These are phyloP conservation scores for Axis porcinus DNA, from an alignment of 2,113 vertebrate genomes.

Conservation along the genomic window DNA sequence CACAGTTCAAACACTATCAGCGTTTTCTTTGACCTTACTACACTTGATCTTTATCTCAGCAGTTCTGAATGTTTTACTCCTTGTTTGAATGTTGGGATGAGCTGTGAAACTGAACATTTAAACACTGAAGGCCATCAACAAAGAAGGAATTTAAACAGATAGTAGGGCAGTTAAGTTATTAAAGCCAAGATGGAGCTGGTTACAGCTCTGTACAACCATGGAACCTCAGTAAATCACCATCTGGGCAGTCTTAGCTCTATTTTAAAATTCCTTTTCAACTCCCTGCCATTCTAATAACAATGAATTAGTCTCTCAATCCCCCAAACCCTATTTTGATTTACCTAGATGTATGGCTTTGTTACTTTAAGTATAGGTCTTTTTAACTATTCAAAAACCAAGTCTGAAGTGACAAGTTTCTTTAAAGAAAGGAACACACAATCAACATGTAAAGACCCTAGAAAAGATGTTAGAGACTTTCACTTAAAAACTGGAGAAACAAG, in stretches of 20 bases:
- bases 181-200: neutral
- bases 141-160: neutral
- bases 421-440: neutral
- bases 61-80: neutral
- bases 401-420: neutral
- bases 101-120: neutral
- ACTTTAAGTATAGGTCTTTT: neutral
- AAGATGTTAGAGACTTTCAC: conserved; percentile 1
- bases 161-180: neutral
- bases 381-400: conserved; percentile 8
- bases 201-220: neutral
- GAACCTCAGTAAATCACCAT: neutral
- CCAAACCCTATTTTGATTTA: conserved; percentile 7
- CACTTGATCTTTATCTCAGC: neutral
- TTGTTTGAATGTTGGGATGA: neutral
- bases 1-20: neutral
- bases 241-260: neutral
- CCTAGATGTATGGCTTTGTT: neutral
- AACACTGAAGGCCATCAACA: neutral
- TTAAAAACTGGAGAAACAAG: neutral
- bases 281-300: neutral
- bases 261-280: neutral
- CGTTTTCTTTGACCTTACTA: neutral
- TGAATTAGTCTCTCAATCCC: neutral
- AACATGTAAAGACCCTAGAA: neutral